Percentiles rank a stretch among this genome's conserved stretches.
Conservation (phyloP, 2,888 invertebrate genomes). For the Hemaris fuciformis region DNA sequence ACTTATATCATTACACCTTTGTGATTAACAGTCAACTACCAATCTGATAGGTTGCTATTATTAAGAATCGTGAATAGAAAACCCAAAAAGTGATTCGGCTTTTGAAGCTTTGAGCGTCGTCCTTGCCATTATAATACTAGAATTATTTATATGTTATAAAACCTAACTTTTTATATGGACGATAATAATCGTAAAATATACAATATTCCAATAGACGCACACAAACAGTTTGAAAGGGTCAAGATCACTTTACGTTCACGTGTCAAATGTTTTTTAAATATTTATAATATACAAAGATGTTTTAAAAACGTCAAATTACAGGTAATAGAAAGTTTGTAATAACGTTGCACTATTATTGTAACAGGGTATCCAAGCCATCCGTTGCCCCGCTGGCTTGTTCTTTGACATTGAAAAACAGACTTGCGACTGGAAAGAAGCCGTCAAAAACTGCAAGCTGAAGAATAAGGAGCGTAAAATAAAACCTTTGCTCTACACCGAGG, state of each 20-base stretch:
- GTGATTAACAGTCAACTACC: neutral
- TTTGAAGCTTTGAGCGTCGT: constrained; percentile 14
- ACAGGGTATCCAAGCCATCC: constrained; percentile 94
- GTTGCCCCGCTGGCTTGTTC: constrained; percentile 94
- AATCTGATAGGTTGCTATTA: neutral
- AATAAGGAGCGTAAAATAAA: constrained; percentile 94
- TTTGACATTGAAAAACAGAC: constrained; percentile 98
- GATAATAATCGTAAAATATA: neutral
- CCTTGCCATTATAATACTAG: constrained; percentile 17
- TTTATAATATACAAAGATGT: neutral
- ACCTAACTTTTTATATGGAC: neutral
- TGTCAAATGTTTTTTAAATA: neutral
- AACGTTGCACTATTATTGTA: constrained; percentile 18
- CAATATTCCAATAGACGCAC: neutral
- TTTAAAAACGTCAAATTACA: constrained; percentile 13
- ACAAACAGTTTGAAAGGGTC: neutral
- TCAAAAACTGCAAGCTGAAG: constrained; percentile 95
- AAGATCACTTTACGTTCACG: neutral
- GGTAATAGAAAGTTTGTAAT: neutral
- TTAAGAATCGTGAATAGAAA: neutral
- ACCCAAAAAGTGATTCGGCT: constrained; percentile 5
- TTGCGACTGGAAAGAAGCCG: constrained; percentile 96
- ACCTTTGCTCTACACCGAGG: constrained; percentile 93
- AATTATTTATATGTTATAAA: neutral
- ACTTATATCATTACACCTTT: too few species aligned